Percentiles rank a stretch among this genome's conserved stretches.
Evolutionary conservation across 2,113 vertebrate species (phyloP).

Genomic region (Oreotrochilus melanogaster): DNA sequence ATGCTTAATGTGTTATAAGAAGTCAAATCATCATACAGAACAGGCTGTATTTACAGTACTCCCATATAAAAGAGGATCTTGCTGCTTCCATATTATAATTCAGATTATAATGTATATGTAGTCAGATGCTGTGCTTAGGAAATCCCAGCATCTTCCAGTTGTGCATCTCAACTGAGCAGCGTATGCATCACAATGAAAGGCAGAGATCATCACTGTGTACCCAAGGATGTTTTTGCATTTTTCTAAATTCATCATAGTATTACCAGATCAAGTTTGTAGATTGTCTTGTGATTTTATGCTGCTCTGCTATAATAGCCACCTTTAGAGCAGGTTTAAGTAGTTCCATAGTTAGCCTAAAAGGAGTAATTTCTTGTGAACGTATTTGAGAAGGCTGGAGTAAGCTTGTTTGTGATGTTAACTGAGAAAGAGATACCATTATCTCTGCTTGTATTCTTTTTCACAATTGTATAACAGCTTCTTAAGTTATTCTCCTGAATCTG

Average conservation of each 20-base stretch:
- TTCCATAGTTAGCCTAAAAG: background rate
- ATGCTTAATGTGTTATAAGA: background rate
- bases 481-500: background rate
- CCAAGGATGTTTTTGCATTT: background rate
- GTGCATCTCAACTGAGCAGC: background rate
- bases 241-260: accelerated
- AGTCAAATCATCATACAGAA: accelerated
- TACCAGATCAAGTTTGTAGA: background rate
- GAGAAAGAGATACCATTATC: background rate
- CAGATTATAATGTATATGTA: accelerated
- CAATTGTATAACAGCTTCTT: background rate
- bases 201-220: background rate
- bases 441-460: background rate
- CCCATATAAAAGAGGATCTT: background rate
- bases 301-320: background rate
- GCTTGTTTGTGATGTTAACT: background rate
- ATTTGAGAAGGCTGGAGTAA: background rate
- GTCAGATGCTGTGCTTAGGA: background rate
- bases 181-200: accelerated
- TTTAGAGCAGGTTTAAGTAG: background rate
- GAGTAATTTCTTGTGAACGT: background rate
- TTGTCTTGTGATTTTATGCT: background rate
- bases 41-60: background rate
- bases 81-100: background rate
- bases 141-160: background rate